Percentiles rank a stretch among this genome's conserved stretches.
Conservation (phyloP, 2,888 invertebrate genomes). For the Dicyrtoma fusca region DNA sequence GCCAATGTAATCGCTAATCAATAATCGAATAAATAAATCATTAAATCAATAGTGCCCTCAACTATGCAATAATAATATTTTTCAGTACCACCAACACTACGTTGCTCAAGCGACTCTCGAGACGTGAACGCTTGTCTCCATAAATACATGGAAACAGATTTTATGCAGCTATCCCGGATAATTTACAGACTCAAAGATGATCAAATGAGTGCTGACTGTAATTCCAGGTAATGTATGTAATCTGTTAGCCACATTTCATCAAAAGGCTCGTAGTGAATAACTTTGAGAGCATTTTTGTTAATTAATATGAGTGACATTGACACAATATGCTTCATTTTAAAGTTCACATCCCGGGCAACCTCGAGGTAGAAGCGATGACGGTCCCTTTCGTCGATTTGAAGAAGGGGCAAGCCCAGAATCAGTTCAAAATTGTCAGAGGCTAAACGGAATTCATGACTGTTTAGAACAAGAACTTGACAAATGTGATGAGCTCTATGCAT, state of each 20-base stretch:
- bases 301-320: not conserved
- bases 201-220: no score
- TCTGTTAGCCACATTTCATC: no score
- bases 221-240: not conserved
- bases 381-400: no score
- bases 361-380: no score
- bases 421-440: not conserved
- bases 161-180: not conserved
- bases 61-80: not conserved
- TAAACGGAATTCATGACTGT: constrained; percentile 17
- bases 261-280: no score
- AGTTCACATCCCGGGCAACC: no score
- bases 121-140: constrained; percentile 15
- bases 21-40: no score
- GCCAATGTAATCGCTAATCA: no score
- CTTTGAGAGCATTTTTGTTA: not conserved
- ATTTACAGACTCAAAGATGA: not conserved
- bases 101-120: constrained; percentile 16
- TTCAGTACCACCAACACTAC: not conserved
- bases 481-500: constrained; percentile 26
- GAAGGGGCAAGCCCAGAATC: not conserved
- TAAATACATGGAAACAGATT: constrained; percentile 19
- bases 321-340: not conserved
- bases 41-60: no score
- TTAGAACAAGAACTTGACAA: constrained; percentile 12